phyloP scores from a whole-genome alignment of 2,797 vertebrate species.

The Scyliorhinus canicula region DNA sequence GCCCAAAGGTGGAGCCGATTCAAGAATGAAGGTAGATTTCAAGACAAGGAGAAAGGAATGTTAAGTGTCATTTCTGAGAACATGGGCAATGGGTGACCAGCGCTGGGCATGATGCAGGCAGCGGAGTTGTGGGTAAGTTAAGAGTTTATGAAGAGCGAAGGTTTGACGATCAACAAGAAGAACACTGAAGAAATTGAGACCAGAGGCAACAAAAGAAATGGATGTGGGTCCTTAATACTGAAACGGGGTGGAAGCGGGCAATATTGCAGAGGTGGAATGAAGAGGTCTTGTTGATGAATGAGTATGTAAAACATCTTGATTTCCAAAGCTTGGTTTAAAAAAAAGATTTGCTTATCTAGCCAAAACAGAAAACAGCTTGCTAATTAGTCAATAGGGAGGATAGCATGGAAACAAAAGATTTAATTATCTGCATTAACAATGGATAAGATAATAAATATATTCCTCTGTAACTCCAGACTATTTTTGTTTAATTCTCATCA shows the following conservation, averaged over 20 bases:
- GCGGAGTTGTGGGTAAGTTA: not conserved
- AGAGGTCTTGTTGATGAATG: not conserved
- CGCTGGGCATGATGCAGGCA: not conserved
- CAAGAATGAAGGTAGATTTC: not conserved
- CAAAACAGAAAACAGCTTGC: not conserved
- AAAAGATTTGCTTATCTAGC: not conserved
- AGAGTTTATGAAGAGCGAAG: not conserved
- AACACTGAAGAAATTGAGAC: not conserved
- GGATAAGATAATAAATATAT: not conserved
- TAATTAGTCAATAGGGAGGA: not conserved
- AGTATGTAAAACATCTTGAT: not conserved
- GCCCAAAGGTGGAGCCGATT: no score
- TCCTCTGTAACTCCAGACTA: not conserved
- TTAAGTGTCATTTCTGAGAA: not conserved
- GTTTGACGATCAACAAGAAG: not conserved
- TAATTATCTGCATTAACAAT: not conserved
- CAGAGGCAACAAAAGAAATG: not conserved
- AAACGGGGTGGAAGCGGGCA: not conserved
- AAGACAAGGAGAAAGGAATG: not conserved
- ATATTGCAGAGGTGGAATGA: not conserved
- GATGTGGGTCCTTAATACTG: not conserved
- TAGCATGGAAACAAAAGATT: not conserved
- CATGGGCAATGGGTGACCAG: not conserved
- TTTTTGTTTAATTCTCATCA: not conserved
- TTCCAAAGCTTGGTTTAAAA: not conserved